Base-by-base conservation (phyloP, 2,888 invertebrate species). In the Agrotis segetum region DNA sequence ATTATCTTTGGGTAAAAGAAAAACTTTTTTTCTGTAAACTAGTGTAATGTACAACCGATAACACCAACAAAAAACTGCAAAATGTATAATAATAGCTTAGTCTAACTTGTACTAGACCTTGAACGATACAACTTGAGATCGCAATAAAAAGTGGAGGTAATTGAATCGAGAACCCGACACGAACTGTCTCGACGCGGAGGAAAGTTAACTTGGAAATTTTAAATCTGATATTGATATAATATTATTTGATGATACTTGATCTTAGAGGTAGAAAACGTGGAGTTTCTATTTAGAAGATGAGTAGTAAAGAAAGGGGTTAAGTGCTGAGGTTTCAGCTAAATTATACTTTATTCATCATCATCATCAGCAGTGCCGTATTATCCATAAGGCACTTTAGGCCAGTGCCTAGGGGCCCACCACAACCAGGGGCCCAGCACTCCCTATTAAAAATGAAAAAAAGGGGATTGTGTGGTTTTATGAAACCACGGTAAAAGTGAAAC, bases 201-300 rank as follows among this genome's bases (percentile, higher is more conserved):
- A 74, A 78, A 65, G 5, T 21, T 49, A 46, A 34, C 34, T 53
- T 21, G 1, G 24, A 50, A 5, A 67, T 53, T 24, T 49, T 46
- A 50, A 62, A 59, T 72, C 53, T 13, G 77, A 1, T 21, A 67
- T 50, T 17, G 47, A 77, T 79, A 63, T n/a, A 13, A 24, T 24
- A 24, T 24, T 24, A 24, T 24, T 24, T 47, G 14, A 17, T 24
- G 76, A 73, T n/a, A 77, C 21, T 67, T 44, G 67, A 77, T 77
- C 79, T 16, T 7, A 11, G 24, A 46, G 19, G 52, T 14, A 55
- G 61, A 74, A 74, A 74, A 7, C 50, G 14, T 40, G 11, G 2
- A 44, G 21, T 71, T 72, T 71, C 40, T 62, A 55, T 47, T 29
- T n/a, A 4, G 55, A 55, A 56, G 55, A n/a, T 13, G 2, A 29